Conservation (phyloP, 2,113 vertebrate species). For the Elachura formosa region DNA sequence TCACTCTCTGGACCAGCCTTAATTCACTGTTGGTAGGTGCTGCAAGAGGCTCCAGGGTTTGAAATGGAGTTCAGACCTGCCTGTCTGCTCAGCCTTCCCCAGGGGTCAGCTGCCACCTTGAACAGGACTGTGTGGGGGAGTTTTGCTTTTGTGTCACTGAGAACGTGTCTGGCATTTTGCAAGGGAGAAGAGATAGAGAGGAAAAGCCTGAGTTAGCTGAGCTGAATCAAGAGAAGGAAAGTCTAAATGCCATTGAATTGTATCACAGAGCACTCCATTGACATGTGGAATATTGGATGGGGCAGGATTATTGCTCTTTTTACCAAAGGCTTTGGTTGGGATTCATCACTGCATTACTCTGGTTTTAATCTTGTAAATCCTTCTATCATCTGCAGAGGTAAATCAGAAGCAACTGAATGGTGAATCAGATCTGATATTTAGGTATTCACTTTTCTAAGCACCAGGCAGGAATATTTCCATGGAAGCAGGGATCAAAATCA, state of each 20-base stretch:
- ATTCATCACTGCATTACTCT: conserved; percentile 27
- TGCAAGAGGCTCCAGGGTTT: background rate
- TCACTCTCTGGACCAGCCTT: background rate
- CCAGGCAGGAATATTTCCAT: background rate
- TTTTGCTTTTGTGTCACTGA: background rate
- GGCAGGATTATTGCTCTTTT: background rate
- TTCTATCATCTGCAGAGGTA: background rate
- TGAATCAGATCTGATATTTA: conserved; percentile 37
- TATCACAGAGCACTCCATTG: background rate
- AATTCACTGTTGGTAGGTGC: background rate
- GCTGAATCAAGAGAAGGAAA: background rate
- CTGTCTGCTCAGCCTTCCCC: background rate
- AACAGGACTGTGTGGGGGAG: rapidly evolving
- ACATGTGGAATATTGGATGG: background rate
- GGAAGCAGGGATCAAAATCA: background rate
- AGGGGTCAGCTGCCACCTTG: background rate
- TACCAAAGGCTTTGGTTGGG: background rate
- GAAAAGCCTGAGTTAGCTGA: background rate
- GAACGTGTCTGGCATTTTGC: background rate
- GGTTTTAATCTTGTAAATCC: conserved; percentile 26
- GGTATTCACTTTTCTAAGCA: background rate
- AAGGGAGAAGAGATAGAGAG: background rate
- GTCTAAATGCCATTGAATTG: background rate
- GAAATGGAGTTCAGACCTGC: background rate
- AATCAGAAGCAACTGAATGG: conserved; percentile 1